Evolutionary conservation across 2,797 vertebrate genomes (phyloP).

Genomic region (Lepilemur ruficaudatus): DNA sequence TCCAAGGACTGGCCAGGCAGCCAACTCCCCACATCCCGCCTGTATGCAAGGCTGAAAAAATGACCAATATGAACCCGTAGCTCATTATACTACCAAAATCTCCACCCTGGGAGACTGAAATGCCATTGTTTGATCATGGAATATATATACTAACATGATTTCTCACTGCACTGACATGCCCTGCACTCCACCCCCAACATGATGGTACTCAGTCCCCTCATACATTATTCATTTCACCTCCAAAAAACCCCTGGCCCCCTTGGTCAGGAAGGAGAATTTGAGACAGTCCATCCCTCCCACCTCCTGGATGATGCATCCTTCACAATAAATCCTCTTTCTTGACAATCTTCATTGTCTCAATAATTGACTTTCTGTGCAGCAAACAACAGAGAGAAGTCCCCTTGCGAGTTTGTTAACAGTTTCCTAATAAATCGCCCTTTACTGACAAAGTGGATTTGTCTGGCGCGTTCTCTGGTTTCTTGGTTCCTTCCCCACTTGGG

Average conservation of each 20-base stretch:
- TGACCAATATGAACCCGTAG: neutral
- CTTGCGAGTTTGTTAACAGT: neutral
- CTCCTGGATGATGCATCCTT: neutral
- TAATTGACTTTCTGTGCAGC: neutral
- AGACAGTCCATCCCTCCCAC: neutral
- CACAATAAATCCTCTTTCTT: neutral
- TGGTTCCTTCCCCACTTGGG: neutral
- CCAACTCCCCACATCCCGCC: neutral
- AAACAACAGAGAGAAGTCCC: neutral
- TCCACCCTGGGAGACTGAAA: neutral
- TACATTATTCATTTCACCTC: neutral
- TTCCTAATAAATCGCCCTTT: neutral
- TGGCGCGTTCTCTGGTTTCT: fast-evolving
- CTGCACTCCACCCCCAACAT: neutral
- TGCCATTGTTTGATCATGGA: neutral
- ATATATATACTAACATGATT: neutral
- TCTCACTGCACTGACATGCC: neutral
- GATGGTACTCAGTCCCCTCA: neutral
- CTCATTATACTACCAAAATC: neutral
- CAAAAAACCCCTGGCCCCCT: neutral
- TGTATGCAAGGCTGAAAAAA: neutral
- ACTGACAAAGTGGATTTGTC: neutral
- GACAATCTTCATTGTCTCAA: neutral
- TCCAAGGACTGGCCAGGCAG: neutral
- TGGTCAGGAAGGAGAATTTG: neutral